A percentile compares a stretch with the other conserved stretches of the same genome.
Evolutionary conservation across 2,888 invertebrate species (phyloP).

Genomic region (Stenchaetothrips biformis): DNA sequence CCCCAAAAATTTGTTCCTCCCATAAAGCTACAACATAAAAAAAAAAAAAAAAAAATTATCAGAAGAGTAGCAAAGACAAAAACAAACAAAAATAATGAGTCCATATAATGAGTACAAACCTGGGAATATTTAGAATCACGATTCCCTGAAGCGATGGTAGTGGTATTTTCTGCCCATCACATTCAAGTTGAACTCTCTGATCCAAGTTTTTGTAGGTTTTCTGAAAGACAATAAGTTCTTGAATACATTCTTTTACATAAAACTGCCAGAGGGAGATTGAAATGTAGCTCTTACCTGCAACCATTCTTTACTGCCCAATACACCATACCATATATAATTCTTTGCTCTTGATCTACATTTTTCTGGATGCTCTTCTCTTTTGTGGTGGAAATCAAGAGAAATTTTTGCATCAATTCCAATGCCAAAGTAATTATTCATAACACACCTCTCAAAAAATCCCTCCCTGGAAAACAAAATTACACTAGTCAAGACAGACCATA

Average conservation of each 20-base stretch:
- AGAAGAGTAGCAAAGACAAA: slow-evolving; percentile 26
- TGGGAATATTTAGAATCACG: slow-evolving; percentile 92
- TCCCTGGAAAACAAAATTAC: slow-evolving; percentile 52
- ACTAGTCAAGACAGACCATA: neutral
- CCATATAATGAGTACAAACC: slow-evolving; percentile 48
- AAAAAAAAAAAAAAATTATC: slow-evolving; percentile 35
- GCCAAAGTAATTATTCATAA: slow-evolving; percentile 99
- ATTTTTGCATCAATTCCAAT: slow-evolving; percentile 98
- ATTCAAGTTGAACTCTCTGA: slow-evolving; percentile 89
- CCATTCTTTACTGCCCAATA: slow-evolving; percentile 54
- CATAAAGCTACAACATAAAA: slow-evolving; percentile 70
- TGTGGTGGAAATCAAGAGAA: slow-evolving; percentile 92
- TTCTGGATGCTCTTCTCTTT: slow-evolving; percentile 94
- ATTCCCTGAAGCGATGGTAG: slow-evolving; percentile 94
- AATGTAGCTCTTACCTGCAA: slow-evolving; percentile 41
- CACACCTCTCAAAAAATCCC: slow-evolving; percentile 87
- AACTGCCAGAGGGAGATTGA: neutral
- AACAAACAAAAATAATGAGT: slow-evolving; percentile 25
- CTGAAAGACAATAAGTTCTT: slow-evolving; percentile 48
- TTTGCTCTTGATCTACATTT: slow-evolving; percentile 90
- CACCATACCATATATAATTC: slow-evolving; percentile 88
- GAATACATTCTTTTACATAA: neutral
- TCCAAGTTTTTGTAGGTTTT: slow-evolving; percentile 94
- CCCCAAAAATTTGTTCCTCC: slow-evolving; percentile 99
- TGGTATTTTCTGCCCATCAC: slow-evolving; percentile 93